A percentile compares a stretch with the other conserved stretches of the same genome.
Conservation (phyloP, 2,113 vertebrate genomes). For the Catagonus wagneri region DNA sequence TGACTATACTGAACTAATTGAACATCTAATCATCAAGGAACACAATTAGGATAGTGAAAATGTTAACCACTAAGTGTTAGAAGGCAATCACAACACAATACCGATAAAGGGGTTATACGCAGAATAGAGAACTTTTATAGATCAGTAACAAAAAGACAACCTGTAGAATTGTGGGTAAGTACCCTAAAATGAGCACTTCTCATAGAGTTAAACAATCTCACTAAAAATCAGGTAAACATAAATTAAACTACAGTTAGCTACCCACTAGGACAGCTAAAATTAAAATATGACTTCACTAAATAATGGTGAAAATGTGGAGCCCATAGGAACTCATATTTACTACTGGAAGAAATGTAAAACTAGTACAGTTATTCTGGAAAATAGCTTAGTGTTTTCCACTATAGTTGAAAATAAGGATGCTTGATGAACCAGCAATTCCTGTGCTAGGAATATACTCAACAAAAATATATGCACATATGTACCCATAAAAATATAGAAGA, state of each 20-base stretch:
- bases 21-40: background rate
- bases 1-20: background rate
- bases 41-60: background rate
- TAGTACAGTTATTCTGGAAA: background rate
- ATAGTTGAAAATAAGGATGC: conserved; percentile 32
- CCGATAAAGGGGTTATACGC: background rate
- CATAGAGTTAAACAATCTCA: background rate
- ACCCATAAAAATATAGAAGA: conserved; percentile 6
- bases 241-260: background rate
- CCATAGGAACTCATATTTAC: background rate
- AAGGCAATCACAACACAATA: background rate
- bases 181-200: background rate
- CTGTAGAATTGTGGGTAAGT: background rate
- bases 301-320: background rate
- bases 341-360: background rate
- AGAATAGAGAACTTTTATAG: background rate
- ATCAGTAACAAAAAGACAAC: background rate
- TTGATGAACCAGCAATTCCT: background rate
- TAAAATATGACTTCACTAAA: background rate
- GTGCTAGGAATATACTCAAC: background rate
- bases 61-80: background rate
- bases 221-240: background rate
- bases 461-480: background rate
- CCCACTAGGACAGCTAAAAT: background rate
- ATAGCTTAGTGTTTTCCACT: background rate